Evolutionary conservation across 2,888 invertebrate species (phyloP), one percentile per base, ranked within the genome.

Genomic region (Megalurothrips usitatus): DNA sequence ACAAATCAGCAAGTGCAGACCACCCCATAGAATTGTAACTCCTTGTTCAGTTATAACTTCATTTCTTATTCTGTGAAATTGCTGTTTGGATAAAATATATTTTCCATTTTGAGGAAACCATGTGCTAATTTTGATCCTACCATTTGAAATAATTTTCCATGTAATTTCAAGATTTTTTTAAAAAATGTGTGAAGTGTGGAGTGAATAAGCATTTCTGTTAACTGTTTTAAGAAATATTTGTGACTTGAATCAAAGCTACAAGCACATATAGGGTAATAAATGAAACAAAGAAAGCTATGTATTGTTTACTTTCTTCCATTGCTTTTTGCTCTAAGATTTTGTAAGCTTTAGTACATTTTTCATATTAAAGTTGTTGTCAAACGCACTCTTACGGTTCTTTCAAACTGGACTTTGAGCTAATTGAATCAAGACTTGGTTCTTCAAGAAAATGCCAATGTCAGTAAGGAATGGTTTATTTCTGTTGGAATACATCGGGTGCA

Each of bases 261-360:
- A 68, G 68, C 68, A 68, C 68, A 68, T 68, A 68, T 68, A 68
- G 68, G 68, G 68, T 68, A 68, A 68, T 68, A 68, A 68, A 68
- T 68, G 68, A 68, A 68, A 68, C 68, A 68, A 68, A n/a, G 68
- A 68, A 68, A 68, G n/a, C n/a, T 68, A 23, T 68, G 68, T 68
- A 68, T 68, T 23, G 68, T 68, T 68, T 68, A 68, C 23, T 68
- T 68, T 68, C 68, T 23, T 68, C 68, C 68, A 68, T 68, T 68
- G 68, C 68, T 68, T 68, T 6, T 68, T 68, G 68, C 68, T 68
- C 23, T 68, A 68, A 68, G 68, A 68, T 68, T 68, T 68, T 68
- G 68, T 68, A 68, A 68, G 23, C 68, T 68, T 68, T 23, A 68
- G 68, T 68, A 68, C 68, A 23, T 68, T 68, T 68, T 68, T 23